Evolutionary conservation across 2,113 vertebrate species (phyloP).

Genomic region (Candoia aspera): DNA sequence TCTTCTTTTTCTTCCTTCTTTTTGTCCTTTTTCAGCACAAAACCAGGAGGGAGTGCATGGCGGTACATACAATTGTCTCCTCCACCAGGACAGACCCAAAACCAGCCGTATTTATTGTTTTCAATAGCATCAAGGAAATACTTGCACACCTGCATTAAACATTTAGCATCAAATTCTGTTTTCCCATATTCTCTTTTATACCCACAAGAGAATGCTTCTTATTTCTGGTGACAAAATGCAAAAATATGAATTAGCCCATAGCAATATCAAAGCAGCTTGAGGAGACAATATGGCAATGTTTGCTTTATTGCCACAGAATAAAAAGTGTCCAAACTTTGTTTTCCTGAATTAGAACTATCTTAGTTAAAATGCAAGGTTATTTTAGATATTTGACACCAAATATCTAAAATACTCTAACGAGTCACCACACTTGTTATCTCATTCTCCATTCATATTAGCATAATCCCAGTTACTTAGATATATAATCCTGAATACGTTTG

Average conservation of each 20-base stretch:
- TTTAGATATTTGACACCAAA: background rate
- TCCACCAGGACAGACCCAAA: constrained; percentile 94
- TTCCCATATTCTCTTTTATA: background rate
- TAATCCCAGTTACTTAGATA: background rate
- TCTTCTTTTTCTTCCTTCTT: constrained; percentile 95
- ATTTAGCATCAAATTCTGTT: background rate
- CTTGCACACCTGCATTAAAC: constrained; percentile 86
- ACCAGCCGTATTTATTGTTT: constrained; percentile 98
- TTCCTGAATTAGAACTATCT: background rate
- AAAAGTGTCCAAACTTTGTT: background rate
- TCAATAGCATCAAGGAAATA: constrained; percentile 97
- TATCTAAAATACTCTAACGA: too few species aligned
- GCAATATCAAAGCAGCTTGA: too few species aligned
- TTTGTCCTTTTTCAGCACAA: constrained; percentile 95
- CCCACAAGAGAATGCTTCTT: background rate
- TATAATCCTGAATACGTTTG: background rate
- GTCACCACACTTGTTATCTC: background rate
- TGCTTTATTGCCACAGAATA: background rate
- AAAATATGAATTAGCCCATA: background rate
- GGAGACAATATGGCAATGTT: background rate
- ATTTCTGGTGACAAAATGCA: background rate
- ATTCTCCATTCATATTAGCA: background rate
- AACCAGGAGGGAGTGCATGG: constrained; percentile 93
- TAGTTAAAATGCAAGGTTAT: background rate
- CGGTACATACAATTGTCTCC: constrained; percentile 95